Evolutionary conservation across 1,140 invertebrate species (phyloP).

Genomic region (Diabrotica undecimpunctata): DNA sequence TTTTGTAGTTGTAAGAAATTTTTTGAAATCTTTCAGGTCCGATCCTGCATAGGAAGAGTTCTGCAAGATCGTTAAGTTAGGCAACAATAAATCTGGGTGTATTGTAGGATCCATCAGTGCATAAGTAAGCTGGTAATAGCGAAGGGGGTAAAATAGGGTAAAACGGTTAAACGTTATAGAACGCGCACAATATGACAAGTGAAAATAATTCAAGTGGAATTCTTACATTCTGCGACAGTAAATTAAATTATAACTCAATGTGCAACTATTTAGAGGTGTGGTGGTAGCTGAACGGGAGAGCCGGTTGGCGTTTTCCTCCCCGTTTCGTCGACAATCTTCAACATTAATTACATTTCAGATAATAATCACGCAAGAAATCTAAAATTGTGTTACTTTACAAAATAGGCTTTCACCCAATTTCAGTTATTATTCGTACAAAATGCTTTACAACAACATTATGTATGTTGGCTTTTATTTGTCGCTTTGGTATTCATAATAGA

Average conservation of each 20-base stretch:
- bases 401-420: background rate
- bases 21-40: background rate
- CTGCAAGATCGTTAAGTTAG: constrained; percentile 23
- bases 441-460: too few species aligned
- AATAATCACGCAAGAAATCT: constrained; percentile 12
- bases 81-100: constrained; percentile 23
- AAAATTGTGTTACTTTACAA: constrained; percentile 1
- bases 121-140: constrained; percentile 30
- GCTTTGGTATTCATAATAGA: too few species aligned
- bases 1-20: too few species aligned
- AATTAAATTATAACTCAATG: constrained; percentile 32
- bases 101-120: constrained; percentile 30
- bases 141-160: constrained; percentile 29
- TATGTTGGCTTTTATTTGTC: too few species aligned
- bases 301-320: constrained; percentile 12
- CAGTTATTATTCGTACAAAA: background rate
- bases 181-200: constrained; percentile 31
- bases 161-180: constrained; percentile 24
- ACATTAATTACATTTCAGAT: constrained; percentile 14
- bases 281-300: background rate
- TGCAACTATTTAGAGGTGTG: constrained; percentile 18
- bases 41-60: background rate
- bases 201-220: constrained; percentile 37
- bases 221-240: constrained; percentile 34
- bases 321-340: constrained; percentile 12